Base-by-base conservation (phyloP, 92 coral and sea anemone genomes). In the Palythoa heliodiscus region DNA sequence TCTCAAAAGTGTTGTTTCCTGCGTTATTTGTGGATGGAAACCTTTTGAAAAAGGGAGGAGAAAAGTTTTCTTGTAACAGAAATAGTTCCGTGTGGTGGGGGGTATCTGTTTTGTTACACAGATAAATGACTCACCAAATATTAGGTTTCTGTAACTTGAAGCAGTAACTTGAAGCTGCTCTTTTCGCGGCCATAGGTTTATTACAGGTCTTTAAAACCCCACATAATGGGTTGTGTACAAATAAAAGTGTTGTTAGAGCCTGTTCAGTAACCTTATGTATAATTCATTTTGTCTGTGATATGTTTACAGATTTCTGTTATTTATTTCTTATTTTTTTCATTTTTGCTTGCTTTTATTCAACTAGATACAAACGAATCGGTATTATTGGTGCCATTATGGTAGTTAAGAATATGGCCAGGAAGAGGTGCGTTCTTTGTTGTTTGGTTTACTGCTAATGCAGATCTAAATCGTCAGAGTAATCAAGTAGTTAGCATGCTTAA, bases 371-470 rank as follows among this genome's bases (percentile, higher is more conserved):
- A 70, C 88, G 99, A 57, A 96, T 96, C 70, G 99, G 99, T 29
- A 94, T 96, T 68, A 96, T 96, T 61, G 99, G 99, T 66, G 98
- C 99, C 5, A 91, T 96, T 6, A 96, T 96, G 99, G 90, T 96
- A 47, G 99, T 96, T 3, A 93, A 93, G 48, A 91, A 95, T 66
- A 94, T 96, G 99, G 96, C 99, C 17, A 89, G 83, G 29, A 89
- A 90, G 77, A 88, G 98, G 99, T 96, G 67, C 0, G 85, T 39
- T 15, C 16, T 52, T 38, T 11, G 48, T 25, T 15, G 16, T 55
- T 50, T 47, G 53, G 5, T 73, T 29, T 43, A 43, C 50, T 43
- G 9, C 4, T 3, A 43, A 43, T 43, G 50, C 6, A 43, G 50
- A 43, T 43, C 50, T 43, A 43, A 6, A 43, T 43, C 5, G 9